These are phyloP conservation scores for Hemiscyllium ocellatum DNA, from an alignment of 2,113 vertebrate genomes.

Conservation along the genomic window DNA sequence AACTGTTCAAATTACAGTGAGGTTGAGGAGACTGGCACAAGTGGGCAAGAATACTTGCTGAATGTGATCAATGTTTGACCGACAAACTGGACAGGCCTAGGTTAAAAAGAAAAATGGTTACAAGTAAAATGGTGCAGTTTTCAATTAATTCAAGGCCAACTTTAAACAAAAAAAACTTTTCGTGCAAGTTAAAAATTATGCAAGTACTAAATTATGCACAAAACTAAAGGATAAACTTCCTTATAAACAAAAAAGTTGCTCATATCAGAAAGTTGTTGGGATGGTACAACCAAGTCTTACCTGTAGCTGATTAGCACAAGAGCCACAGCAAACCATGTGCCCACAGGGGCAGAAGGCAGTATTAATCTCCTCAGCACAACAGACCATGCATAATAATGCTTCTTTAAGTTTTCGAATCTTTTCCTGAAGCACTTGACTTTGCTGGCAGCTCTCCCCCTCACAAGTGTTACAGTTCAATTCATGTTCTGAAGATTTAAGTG, in stretches of 20 bases:
- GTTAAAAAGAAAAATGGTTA: constrained; percentile 41
- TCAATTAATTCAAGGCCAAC: background rate
- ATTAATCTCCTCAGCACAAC: constrained; percentile 90
- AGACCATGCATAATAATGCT: constrained; percentile 89
- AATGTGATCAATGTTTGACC: constrained; percentile 79
- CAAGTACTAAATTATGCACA: background rate
- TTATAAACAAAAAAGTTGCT: background rate
- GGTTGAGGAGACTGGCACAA: constrained; percentile 87
- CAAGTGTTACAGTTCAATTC: constrained; percentile 72
- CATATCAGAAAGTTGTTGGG: background rate
- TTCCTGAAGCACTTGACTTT: constrained; percentile 79
- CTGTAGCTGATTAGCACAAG: constrained; percentile 82
- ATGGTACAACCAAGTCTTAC: constrained; percentile 51
- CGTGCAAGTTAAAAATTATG: no score
- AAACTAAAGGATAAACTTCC: background rate
- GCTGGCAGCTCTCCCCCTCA: constrained; percentile 73
- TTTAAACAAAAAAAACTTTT: no score
- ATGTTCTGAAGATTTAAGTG: constrained; percentile 58
- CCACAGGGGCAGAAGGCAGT: constrained; percentile 94
- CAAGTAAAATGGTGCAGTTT: background rate
- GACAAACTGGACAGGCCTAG: constrained; percentile 86
- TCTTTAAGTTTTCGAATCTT: constrained; percentile 81
- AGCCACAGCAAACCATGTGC: constrained; percentile 92
- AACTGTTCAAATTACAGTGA: constrained; percentile 63
- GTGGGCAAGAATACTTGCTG: constrained; percentile 94